Evolutionary conservation across 2,888 invertebrate genomes (phyloP).

Genomic region (Lumbricus terrestris): DNA sequence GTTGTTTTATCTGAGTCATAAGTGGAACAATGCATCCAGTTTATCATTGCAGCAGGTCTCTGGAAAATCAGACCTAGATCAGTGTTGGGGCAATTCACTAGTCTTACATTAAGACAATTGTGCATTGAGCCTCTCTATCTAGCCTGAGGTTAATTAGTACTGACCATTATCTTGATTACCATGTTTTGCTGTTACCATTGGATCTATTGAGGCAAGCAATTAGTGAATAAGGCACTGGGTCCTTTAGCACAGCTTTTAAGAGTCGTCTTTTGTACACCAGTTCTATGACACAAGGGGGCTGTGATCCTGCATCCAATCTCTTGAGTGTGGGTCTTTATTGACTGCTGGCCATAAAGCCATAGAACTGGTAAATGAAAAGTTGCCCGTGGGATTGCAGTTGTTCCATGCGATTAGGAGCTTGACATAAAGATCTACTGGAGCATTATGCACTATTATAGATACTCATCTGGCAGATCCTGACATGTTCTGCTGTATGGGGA

Average conservation of each 20-base stretch:
- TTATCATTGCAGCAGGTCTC: background rate
- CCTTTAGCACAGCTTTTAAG: background rate
- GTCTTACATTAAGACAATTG: background rate
- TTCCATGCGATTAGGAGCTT: background rate
- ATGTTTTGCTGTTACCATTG: background rate
- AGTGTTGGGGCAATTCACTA: background rate
- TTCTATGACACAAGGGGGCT: background rate
- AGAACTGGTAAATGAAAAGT: background rate
- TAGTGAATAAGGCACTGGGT: background rate
- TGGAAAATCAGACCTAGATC: background rate
- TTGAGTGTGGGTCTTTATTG: background rate
- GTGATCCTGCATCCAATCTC: background rate
- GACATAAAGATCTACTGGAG: background rate
- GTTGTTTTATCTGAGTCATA: background rate
- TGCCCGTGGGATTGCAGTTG: background rate
- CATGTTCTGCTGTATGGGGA: background rate
- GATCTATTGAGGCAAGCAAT: background rate
- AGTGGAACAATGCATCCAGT: background rate
- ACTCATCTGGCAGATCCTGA: background rate
- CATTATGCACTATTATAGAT: background rate
- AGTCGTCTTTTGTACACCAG: background rate
- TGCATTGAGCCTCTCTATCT: background rate
- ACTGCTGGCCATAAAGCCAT: background rate
- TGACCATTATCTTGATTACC: background rate
- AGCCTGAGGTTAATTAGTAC: background rate